Evolutionary conservation across 2,113 vertebrate species (phyloP).

Genomic region (Hippocampus guttulatus): DNA sequence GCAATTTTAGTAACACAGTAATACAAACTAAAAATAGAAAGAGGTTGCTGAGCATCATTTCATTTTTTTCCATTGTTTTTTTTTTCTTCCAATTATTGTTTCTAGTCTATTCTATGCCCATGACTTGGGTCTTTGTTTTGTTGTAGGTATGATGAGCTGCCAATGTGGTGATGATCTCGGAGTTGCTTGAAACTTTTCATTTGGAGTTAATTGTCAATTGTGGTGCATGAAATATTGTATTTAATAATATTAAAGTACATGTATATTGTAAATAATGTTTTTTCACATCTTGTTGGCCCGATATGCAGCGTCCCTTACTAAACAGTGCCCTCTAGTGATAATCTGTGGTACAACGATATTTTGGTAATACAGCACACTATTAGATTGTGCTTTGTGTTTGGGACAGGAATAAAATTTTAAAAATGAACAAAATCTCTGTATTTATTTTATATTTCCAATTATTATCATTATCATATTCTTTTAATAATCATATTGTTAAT

Average conservation of each 20-base stretch:
- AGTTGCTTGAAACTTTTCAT: constrained; percentile 7
- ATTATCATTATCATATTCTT: neutral
- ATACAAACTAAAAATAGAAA: neutral
- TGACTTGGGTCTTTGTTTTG: neutral
- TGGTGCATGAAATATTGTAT: constrained; percentile 50
- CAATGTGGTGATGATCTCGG: constrained; percentile 51
- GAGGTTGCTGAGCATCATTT: neutral
- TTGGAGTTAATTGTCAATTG: neutral
- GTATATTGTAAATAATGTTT: constrained; percentile 11
- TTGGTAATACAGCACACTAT: neutral
- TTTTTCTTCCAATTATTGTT: neutral
- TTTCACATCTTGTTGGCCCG: neutral
- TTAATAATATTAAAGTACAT: neutral
- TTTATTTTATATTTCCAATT: neutral
- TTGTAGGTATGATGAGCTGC: constrained; percentile 56
- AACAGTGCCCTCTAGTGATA: constrained; percentile 44
- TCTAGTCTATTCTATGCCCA: neutral
- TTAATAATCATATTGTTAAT: too few relatives aligned
- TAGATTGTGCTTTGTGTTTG: neutral
- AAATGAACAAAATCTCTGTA: neutral
- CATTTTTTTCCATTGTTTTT: neutral
- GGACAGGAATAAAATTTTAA: neutral
- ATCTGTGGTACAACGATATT: neutral
- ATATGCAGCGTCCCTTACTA: neutral
- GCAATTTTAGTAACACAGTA: neutral